These are phyloP conservation scores for Pachymerium ferrugineum DNA, from an alignment of 2,888 invertebrate genomes.

Conservation along the genomic window DNA sequence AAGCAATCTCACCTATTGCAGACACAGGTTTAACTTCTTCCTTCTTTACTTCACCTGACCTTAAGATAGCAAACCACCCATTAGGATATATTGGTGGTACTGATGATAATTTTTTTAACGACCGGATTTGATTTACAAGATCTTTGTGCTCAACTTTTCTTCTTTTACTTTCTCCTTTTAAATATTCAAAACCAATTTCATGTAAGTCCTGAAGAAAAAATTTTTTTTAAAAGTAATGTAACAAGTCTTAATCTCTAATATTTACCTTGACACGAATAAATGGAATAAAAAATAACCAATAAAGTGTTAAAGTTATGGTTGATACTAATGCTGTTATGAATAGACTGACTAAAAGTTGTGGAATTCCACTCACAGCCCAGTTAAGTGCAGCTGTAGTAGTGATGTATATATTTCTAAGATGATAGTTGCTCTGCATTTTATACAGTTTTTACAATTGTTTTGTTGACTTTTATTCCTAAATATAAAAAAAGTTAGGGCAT, in stretches of 20 bases:
- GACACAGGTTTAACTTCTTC: neutral
- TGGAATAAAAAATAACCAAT: neutral
- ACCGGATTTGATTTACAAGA: neutral
- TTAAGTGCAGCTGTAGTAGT: too few species aligned
- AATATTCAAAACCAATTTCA: neutral
- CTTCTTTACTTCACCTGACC: neutral
- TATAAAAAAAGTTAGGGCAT: too few species aligned
- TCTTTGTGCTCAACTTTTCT: neutral
- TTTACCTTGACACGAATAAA: neutral
- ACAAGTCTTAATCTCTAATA: neutral
- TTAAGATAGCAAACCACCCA: slow-evolving; percentile 1
- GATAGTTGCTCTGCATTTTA: too few species aligned
- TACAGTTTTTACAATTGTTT: too few species aligned
- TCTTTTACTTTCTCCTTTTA: neutral
- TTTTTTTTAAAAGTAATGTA: too few species aligned
- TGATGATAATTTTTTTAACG: neutral
- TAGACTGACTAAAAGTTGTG: neutral
- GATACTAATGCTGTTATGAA: neutral
- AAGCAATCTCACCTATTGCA: neutral
- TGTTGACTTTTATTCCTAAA: too few species aligned
- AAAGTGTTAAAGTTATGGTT: neutral
- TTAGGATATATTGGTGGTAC: neutral
- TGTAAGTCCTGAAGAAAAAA: neutral
- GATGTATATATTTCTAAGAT: too few species aligned
- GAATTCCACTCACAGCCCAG: neutral